These are phyloP conservation scores for Epinephelus coioides DNA, from an alignment of 2,797 vertebrate genomes.

Conservation along the genomic window DNA sequence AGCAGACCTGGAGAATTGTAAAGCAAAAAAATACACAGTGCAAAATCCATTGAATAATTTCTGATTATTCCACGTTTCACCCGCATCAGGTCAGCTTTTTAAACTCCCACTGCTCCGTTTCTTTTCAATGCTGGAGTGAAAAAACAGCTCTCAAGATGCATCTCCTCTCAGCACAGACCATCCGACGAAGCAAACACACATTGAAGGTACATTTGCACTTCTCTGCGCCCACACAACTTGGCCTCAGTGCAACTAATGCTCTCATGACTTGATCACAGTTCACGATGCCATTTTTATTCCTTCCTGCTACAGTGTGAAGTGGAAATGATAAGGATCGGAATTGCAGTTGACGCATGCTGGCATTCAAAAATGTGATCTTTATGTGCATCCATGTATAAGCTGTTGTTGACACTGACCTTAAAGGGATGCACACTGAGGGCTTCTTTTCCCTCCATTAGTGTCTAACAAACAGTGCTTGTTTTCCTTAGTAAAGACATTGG, in stretches of 20 bases:
- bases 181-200: slow-evolving; percentile 35
- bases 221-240: slow-evolving; percentile 64
- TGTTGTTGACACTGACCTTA: slow-evolving; percentile 17
- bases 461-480: neutral
- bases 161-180: slow-evolving; percentile 16
- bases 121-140: slow-evolving; percentile 5
- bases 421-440: neutral
- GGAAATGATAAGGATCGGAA: neutral
- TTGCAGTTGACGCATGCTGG: neutral
- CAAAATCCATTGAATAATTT: slow-evolving; percentile 14
- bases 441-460: slow-evolving; percentile 10
- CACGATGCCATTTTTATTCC: slow-evolving; percentile 19
- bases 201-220: slow-evolving; percentile 48
- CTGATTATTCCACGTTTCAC: neutral
- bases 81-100: slow-evolving; percentile 22
- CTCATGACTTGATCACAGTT: slow-evolving; percentile 46
- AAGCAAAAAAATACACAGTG: neutral
- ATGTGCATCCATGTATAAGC: neutral
- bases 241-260: slow-evolving; percentile 42
- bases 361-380: slow-evolving; percentile 12
- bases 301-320: slow-evolving; percentile 11
- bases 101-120: slow-evolving; percentile 12
- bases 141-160: slow-evolving; percentile 29
- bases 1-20: neutral
- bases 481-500: neutral